phyloP scores from a whole-genome alignment of 1,140 invertebrate genomes.

The Bombus confusus region DNA sequence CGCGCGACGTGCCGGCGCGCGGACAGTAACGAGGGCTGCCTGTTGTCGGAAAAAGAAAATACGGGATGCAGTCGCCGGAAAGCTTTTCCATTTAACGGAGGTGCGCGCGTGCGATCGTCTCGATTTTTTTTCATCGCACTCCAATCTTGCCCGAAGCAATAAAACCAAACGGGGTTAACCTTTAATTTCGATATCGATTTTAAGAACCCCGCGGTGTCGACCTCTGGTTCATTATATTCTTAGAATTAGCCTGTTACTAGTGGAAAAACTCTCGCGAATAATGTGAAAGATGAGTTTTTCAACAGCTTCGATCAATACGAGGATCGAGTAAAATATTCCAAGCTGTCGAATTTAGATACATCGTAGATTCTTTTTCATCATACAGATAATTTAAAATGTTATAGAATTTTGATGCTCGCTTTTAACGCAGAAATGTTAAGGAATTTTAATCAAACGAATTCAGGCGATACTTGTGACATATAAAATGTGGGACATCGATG shows the following conservation, averaged over 20 bases:
- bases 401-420: not conserved
- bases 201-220: not conserved
- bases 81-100: constrained; percentile 45
- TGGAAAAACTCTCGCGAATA: not conserved
- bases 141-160: constrained; percentile 23
- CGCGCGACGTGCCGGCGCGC: constrained; percentile 10
- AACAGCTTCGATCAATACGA: no score
- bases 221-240: not conserved
- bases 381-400: not conserved
- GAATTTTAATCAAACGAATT: not conserved
- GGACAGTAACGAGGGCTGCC: constrained; percentile 42
- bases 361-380: no score
- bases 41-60: constrained; percentile 46
- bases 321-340: no score
- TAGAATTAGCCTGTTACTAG: not conserved
- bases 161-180: constrained; percentile 15
- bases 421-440: not conserved
- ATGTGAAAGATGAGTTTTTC: not conserved
- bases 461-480: no score
- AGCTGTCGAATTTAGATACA: no score
- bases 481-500: no score
- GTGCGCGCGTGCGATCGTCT: not conserved
- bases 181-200: constrained; percentile 50
- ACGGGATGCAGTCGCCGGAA: constrained; percentile 38
- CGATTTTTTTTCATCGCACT: not conserved